Conservation (phyloP, 2,888 invertebrate genomes). For the Synergus itoensis region DNA sequence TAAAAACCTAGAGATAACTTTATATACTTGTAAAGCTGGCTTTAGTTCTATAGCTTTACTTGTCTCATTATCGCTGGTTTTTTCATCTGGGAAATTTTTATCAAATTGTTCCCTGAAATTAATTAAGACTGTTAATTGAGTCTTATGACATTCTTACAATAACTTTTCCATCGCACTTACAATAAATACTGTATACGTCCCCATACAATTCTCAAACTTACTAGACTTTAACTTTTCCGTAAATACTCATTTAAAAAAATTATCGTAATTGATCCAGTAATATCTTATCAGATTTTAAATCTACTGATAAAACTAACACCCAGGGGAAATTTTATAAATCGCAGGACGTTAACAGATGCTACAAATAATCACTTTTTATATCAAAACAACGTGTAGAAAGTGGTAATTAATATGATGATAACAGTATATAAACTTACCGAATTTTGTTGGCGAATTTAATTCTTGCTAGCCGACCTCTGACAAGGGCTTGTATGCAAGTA, state of each 20-base stretch:
- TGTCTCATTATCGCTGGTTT: slow-evolving; percentile 7
- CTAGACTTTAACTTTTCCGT: neutral
- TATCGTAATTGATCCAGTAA: neutral
- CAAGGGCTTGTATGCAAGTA: slow-evolving; percentile 85
- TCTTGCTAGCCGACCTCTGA: slow-evolving; percentile 88
- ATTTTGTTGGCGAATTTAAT: slow-evolving; percentile 83
- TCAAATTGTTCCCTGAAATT: slow-evolving; percentile 88
- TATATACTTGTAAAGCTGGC: slow-evolving; percentile 86
- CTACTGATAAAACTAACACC: neutral
- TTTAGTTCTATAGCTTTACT: slow-evolving; percentile 79
- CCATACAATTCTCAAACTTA: neutral
- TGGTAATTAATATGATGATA: neutral
- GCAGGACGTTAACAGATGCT: slow-evolving; percentile 8
- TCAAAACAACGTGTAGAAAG: neutral
- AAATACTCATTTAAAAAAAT: neutral
- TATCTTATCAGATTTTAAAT: neutral
- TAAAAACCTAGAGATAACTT: slow-evolving; percentile 84
- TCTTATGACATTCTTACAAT: neutral
- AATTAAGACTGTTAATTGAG: neutral
- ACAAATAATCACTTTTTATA: neutral
- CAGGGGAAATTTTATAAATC: neutral
- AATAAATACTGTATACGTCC: neutral
- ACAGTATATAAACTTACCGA: slow-evolving; percentile 81
- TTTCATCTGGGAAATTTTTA: slow-evolving; percentile 81
- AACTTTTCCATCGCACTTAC: too few species aligned